These are phyloP conservation scores for Drosophila anomalipes DNA, from an alignment of 2,888 invertebrate genomes.

Conservation along the genomic window DNA sequence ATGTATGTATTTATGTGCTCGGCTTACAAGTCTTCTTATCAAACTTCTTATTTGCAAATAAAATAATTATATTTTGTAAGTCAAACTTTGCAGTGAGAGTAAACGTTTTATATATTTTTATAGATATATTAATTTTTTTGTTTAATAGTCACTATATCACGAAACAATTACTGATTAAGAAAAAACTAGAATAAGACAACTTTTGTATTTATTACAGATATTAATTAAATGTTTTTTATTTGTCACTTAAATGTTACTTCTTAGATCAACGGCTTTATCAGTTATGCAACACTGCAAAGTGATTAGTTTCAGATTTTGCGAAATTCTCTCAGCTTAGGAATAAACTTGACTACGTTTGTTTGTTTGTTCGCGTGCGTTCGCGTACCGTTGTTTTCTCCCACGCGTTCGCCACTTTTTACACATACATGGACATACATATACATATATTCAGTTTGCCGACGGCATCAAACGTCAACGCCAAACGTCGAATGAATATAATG, in stretches of 20 bases:
- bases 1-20: neutral
- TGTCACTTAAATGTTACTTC: neutral
- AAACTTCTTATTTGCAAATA: neutral
- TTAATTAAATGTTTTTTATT: neutral
- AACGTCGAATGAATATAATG: constrained; percentile 43
- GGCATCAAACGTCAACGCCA: constrained; percentile 48
- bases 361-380: constrained; percentile 20
- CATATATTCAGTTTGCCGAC: constrained; percentile 57
- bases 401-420: constrained; percentile 21
- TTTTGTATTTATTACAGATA: neutral
- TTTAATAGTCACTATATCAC: neutral
- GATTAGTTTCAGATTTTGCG: neutral
- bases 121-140: neutral
- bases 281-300: neutral
- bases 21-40: constrained; percentile 5
- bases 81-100: neutral
- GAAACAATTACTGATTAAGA: neutral
- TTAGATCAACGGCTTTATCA: neutral
- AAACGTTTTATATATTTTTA: neutral
- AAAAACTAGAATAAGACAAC: neutral
- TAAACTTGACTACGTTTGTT: constrained; percentile 10
- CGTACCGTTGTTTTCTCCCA: constrained; percentile 40
- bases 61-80: neutral
- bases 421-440: neutral
- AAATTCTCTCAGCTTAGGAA: neutral